Evolutionary conservation across 2,797 vertebrate species (phyloP).

Genomic region (Phrynocephalus forsythii): DNA sequence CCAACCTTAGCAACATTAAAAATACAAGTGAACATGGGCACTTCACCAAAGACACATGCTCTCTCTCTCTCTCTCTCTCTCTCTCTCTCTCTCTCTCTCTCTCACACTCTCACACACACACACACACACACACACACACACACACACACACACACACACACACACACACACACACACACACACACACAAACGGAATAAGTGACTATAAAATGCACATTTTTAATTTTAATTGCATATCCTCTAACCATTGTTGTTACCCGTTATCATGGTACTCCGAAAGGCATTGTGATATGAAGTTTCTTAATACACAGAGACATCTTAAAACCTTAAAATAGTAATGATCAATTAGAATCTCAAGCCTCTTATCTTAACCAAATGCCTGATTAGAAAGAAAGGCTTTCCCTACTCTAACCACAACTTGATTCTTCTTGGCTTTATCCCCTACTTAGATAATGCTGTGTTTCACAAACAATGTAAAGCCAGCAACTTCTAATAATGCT

Average conservation of each 20-base stretch:
- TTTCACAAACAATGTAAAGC: conserved; percentile 66
- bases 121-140: no score
- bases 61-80: no score
- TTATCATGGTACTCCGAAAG: conserved; percentile 7
- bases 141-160: no score
- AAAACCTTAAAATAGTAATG: conserved; percentile 74
- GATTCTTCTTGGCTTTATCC: conserved; percentile 70
- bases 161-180: not conserved
- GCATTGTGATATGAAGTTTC: conserved; percentile 48
- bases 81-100: no score
- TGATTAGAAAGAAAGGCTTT: conserved; percentile 74
- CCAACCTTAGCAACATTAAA: not conserved
- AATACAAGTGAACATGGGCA: not conserved
- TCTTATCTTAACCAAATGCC: conserved; percentile 75
- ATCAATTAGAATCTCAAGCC: conserved; percentile 74
- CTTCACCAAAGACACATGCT: not conserved
- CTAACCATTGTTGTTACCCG: conserved; percentile 21
- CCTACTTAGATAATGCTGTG: conserved; percentile 68
- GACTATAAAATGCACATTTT: conserved; percentile 5
- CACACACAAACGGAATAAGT: not conserved
- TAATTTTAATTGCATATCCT: not conserved
- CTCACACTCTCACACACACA: no score
- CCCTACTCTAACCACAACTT: conserved; percentile 67
- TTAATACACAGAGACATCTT: conserved; percentile 66
- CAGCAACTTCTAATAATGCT: conserved; percentile 60